Percentiles rank a stretch among this genome's conserved stretches.
Evolutionary conservation across 2,113 vertebrate genomes (phyloP).

Genomic region (Triplophysa dalaica): DNA sequence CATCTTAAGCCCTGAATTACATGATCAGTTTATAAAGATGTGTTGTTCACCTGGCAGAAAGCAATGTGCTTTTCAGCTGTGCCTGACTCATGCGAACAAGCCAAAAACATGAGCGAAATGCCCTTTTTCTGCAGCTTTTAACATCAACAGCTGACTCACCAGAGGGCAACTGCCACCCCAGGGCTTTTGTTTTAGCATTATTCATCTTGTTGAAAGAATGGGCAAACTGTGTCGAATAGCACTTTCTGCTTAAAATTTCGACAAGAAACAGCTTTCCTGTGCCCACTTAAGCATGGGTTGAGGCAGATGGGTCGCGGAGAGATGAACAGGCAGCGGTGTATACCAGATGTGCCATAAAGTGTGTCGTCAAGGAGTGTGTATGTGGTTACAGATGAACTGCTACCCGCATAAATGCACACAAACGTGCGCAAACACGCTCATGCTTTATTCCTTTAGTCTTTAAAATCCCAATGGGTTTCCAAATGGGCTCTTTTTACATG

Average conservation of each 20-base stretch:
- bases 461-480: conserved; percentile 18
- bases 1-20: background rate
- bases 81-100: conserved; percentile 36
- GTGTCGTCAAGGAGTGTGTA: conserved; percentile 37
- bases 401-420: background rate
- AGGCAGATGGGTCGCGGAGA: conserved; percentile 50
- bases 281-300: conserved; percentile 28
- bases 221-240: conserved; percentile 39
- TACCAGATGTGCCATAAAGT: conserved; percentile 41
- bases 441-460: background rate
- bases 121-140: conserved; percentile 38
- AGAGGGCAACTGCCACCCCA: conserved; percentile 48
- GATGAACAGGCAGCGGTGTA: conserved; percentile 34
- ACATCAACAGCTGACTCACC: conserved; percentile 37
- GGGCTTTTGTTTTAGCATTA: conserved; percentile 52
- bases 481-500: conserved; percentile 34
- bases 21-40: background rate
- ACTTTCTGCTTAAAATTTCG: background rate
- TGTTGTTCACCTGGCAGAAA: conserved; percentile 14
- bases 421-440: background rate
- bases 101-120: conserved; percentile 46
- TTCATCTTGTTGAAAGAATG: conserved; percentile 55
- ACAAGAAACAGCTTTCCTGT: background rate
- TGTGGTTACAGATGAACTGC: conserved; percentile 34
- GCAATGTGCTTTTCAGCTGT: background rate